These are phyloP conservation scores for Poeciliopsis retropinna DNA, from an alignment of 2,113 vertebrate species.

Conservation along the genomic window DNA sequence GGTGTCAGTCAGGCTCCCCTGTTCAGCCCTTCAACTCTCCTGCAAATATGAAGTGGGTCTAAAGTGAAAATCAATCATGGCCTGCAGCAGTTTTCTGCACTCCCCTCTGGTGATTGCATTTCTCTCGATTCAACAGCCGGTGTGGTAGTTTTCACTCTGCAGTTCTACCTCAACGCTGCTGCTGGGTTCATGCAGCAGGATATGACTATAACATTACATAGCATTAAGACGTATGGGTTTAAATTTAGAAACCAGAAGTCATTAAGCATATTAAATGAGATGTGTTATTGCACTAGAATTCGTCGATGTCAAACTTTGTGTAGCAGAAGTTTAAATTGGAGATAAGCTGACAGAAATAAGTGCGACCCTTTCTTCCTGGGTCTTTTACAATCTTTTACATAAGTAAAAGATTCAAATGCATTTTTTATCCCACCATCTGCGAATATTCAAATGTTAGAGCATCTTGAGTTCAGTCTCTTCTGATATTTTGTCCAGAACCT, in stretches of 20 bases:
- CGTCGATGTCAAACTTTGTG: too few relatives aligned
- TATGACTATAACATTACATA: background rate
- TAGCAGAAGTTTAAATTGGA: background rate
- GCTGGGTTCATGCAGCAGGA: background rate
- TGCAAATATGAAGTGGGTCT: constrained; percentile 40
- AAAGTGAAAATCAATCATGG: constrained; percentile 54
- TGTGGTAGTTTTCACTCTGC: constrained; percentile 1
- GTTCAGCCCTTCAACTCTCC: constrained; percentile 25
- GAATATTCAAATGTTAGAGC: too few relatives aligned
- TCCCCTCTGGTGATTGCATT: constrained; percentile 14
- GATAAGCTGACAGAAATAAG: too few relatives aligned
- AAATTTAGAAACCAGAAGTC: too few relatives aligned
- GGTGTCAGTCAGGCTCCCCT: constrained; percentile 20
- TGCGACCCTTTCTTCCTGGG: too few relatives aligned
- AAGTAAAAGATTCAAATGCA: too few relatives aligned
- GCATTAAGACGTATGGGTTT: background rate
- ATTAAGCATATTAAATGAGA: too few relatives aligned
- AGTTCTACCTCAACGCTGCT: background rate
- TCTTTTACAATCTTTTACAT: too few relatives aligned
- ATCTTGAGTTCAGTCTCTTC: too few relatives aligned
- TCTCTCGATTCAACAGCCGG: background rate
- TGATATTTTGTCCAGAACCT: too few relatives aligned
- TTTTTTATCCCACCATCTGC: too few relatives aligned
- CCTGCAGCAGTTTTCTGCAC: constrained; percentile 11
- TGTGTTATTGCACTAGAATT: too few relatives aligned